These are phyloP conservation scores for Panulirus ornatus DNA, from an alignment of 1,140 invertebrate genomes.

Conservation along the genomic window DNA sequence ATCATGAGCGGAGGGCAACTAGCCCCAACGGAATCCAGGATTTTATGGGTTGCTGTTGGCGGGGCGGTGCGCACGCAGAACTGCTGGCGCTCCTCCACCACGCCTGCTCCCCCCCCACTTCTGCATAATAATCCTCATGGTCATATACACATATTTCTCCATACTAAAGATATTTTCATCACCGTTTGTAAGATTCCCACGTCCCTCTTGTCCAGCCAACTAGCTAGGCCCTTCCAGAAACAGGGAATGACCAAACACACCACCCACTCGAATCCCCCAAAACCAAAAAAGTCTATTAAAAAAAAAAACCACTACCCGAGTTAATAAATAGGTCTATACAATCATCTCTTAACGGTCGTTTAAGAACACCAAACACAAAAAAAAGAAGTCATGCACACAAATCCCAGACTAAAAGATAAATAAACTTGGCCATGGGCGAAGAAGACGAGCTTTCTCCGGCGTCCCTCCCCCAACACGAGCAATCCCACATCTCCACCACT, in stretches of 20 bases:
- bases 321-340: no score
- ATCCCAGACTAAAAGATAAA: no score
- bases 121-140: background rate
- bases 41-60: constrained; percentile 16
- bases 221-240: background rate
- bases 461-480: no score
- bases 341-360: no score
- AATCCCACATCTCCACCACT: no score
- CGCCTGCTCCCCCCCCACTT: background rate
- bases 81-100: constrained; percentile 22
- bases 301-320: no score
- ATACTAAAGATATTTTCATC: background rate
- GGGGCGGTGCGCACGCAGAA: constrained; percentile 34
- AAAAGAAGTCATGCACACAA: no score
- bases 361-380: no score
- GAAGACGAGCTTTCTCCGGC: no score
- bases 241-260: background rate
- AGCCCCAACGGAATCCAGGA: background rate
- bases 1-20: background rate
- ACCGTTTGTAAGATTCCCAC: background rate
- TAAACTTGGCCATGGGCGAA: no score
- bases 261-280: background rate
- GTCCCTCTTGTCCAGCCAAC: background rate
- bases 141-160: background rate
- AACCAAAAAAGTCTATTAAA: no score